A percentile compares a stretch with the other conserved stretches of the same genome.
phyloP scores from a whole-genome alignment of 2,888 invertebrate species.

The Alcis repandata region DNA sequence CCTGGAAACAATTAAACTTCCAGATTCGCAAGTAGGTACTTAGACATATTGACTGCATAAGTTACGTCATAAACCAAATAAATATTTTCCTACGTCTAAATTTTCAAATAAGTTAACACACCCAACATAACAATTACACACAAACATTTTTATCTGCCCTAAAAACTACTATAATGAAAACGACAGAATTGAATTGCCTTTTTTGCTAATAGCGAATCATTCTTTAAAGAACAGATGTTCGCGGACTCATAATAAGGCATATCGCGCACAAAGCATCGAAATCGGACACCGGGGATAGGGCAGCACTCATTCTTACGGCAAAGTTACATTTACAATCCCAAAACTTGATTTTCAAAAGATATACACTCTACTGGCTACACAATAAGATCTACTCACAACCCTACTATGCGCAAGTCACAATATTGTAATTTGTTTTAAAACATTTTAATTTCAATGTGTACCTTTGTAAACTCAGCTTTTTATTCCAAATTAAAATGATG shows the following conservation, averaged over 20 bases:
- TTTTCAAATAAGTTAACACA: conserved; percentile 4
- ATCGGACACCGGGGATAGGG: conserved; percentile 86
- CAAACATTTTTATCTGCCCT: conserved; percentile 47
- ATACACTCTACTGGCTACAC: conserved; percentile 52
- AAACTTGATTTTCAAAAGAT: conserved; percentile 56
- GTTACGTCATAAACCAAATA: no score
- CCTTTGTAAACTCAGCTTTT: conserved; percentile 71
- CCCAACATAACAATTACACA: conserved; percentile 38
- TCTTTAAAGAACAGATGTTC: conserved; percentile 82
- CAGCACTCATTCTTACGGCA: conserved; percentile 73
- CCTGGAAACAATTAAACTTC: background rate
- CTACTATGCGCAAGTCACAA: conserved; percentile 40
- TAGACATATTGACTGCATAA: background rate
- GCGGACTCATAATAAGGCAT: conserved; percentile 83
- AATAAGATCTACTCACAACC: conserved; percentile 45
- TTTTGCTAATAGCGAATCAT: conserved; percentile 79
- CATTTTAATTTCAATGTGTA: conserved; percentile 81
- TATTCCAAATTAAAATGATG: conserved; percentile 59
- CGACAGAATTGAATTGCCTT: conserved; percentile 67
- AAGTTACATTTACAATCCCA: conserved; percentile 61
- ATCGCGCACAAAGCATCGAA: conserved; percentile 85
- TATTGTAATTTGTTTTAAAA: conserved; percentile 63
- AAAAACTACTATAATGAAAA: conserved; percentile 52
- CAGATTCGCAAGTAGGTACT: background rate
- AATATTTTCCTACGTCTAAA: background rate